These are phyloP conservation scores for Tragelaphus strepsiceros DNA, from an alignment of 2,113 vertebrate genomes.

Conservation along the genomic window DNA sequence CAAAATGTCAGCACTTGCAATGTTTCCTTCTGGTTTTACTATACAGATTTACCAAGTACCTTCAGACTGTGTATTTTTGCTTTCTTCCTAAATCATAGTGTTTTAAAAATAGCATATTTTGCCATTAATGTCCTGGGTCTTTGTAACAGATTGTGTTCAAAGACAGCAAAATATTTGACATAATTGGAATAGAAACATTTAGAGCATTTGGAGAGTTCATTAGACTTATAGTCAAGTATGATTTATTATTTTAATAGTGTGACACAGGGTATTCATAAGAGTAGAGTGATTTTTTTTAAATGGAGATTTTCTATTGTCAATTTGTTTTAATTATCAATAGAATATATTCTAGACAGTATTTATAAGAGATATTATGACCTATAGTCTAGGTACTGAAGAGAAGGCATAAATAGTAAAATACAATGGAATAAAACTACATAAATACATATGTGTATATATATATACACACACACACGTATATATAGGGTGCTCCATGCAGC, in stretches of 20 bases:
- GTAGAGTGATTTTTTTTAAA: not conserved
- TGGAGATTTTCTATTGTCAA: not conserved
- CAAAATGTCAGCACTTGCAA: not conserved
- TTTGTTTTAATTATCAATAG: not conserved
- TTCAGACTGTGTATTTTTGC: not conserved
- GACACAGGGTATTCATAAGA: not conserved
- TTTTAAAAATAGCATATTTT: not conserved
- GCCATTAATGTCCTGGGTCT: not conserved
- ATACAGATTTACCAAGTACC: not conserved
- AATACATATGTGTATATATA: too few species aligned
- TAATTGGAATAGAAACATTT: not conserved
- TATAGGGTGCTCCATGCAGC: not conserved
- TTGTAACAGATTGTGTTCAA: not conserved
- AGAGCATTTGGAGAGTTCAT: not conserved
- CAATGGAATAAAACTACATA: not conserved
- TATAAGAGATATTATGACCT: not conserved
- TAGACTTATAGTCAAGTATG: not conserved
- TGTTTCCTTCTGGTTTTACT: not conserved
- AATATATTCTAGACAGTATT: not conserved
- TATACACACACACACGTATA: fast-evolving
- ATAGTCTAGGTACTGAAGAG: not conserved
- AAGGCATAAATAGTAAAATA: not conserved
- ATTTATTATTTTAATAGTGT: not conserved
- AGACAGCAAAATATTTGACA: not conserved
- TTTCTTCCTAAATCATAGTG: not conserved